A percentile compares a stretch with the other conserved stretches of the same genome.
These are phyloP conservation scores for Oreochromis grahami DNA, from an alignment of 2,797 vertebrate genomes.

Conservation along the genomic window DNA sequence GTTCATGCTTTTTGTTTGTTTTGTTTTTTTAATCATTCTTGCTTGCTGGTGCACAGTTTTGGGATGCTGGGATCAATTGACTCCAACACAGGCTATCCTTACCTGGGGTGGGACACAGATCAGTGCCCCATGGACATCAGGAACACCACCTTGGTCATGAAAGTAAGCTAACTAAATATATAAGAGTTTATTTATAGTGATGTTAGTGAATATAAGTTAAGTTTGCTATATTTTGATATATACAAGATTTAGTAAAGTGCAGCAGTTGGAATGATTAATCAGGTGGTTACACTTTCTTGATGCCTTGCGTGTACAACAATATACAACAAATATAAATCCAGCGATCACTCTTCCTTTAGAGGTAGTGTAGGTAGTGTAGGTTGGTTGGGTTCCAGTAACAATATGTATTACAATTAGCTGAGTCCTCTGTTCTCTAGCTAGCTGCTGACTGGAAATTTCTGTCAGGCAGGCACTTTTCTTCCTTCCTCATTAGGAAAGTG, in stretches of 20 bases:
- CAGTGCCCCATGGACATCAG: conserved; percentile 75
- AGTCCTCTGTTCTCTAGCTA: neutral
- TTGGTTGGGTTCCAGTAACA: neutral
- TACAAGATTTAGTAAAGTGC: neutral
- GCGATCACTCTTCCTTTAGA: neutral
- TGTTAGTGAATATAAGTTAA: neutral
- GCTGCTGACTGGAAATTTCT: neutral
- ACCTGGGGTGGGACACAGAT: conserved; percentile 74
- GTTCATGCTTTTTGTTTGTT: neutral
- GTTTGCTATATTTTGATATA: neutral
- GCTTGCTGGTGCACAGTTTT: conserved; percentile 43
- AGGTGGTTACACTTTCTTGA: neutral
- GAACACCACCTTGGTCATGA: conserved; percentile 72
- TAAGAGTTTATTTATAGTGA: neutral
- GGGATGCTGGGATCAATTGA: conserved; percentile 75
- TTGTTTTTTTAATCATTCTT: neutral
- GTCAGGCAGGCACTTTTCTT: neutral
- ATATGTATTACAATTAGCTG: neutral
- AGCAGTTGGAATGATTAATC: neutral
- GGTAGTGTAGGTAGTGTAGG: neutral
- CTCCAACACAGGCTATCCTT: conserved; percentile 71
- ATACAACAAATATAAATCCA: neutral
- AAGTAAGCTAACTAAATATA: conserved; percentile 38
- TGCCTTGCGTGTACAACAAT: neutral
- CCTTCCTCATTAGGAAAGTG: neutral